phyloP scores from a whole-genome alignment of 2,797 vertebrate genomes.

The Melopsittacus undulatus region DNA sequence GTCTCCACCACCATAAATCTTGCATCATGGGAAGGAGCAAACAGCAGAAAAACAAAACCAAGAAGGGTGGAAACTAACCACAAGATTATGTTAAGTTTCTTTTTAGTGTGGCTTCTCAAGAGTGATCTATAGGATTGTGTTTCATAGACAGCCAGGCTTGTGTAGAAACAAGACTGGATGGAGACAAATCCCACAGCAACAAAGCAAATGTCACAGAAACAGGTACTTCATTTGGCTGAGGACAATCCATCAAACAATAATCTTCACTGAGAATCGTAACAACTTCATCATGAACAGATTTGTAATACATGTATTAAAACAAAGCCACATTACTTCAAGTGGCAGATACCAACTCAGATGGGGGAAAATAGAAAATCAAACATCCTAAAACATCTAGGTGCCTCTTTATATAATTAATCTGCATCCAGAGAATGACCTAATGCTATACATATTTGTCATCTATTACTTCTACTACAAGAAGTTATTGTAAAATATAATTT shows the following conservation, averaged over 20 bases:
- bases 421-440: neutral
- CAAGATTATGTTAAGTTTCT: neutral
- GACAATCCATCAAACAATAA: neutral
- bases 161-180: neutral
- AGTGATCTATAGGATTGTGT: neutral
- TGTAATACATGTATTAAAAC: neutral
- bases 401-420: neutral
- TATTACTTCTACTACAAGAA: neutral
- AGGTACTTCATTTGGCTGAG: neutral
- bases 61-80: conserved; percentile 1
- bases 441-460: neutral
- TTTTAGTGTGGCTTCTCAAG: neutral
- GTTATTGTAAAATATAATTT: neutral
- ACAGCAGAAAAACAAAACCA: neutral
- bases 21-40: neutral
- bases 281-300: neutral
- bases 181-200: neutral
- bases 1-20: neutral
- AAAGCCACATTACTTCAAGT: neutral
- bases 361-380: neutral
- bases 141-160: neutral
- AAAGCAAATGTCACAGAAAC: neutral
- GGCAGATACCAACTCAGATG: neutral
- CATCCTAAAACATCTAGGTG: neutral
- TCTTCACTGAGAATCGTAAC: neutral